These are phyloP conservation scores for Varanus salvator DNA, from an alignment of 2,113 vertebrate species.

Conservation along the genomic window DNA sequence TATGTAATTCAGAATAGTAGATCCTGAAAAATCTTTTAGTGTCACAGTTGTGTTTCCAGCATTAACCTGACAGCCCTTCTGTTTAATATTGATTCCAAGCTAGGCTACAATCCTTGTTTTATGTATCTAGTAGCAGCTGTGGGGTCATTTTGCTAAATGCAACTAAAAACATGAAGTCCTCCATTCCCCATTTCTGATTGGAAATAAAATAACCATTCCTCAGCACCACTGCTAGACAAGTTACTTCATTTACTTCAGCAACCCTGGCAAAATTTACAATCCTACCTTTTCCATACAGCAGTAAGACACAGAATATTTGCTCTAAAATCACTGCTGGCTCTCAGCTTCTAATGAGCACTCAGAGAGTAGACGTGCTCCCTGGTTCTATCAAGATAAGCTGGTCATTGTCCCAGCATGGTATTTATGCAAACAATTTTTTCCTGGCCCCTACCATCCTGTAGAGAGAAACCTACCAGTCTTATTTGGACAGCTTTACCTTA, in stretches of 20 bases:
- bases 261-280: not conserved
- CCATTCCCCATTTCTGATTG: not conserved
- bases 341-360: not conserved
- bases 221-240: not conserved
- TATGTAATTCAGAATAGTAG: not conserved
- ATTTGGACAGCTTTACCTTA: not conserved
- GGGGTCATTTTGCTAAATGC: not conserved
- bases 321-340: not conserved
- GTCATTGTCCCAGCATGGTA: no score
- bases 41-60: not conserved
- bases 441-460: not conserved
- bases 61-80: not conserved
- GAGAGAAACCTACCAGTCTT: not conserved
- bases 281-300: not conserved
- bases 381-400: not conserved
- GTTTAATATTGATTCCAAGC: not conserved
- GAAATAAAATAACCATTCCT: not conserved
- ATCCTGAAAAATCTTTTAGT: not conserved
- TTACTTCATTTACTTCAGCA: not conserved
- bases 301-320: not conserved
- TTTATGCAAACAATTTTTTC: not conserved
- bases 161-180: not conserved
- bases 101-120: not conserved
- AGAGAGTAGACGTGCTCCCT: not conserved
- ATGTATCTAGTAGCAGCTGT: not conserved